These are phyloP conservation scores for Sylvia borin DNA, from an alignment of 2,797 vertebrate species.

Conservation along the genomic window DNA sequence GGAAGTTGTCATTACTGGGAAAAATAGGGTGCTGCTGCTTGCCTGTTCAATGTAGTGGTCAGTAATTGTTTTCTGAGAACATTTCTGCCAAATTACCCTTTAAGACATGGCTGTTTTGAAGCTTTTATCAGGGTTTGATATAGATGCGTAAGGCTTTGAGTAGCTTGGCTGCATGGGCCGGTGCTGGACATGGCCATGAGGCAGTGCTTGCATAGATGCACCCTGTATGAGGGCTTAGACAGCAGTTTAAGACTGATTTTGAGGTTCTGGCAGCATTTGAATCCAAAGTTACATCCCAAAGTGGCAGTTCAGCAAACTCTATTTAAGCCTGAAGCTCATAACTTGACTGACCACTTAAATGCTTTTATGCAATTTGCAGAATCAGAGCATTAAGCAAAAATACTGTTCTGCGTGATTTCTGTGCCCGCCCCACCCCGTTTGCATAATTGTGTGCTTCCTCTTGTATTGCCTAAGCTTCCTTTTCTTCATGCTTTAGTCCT, in stretches of 20 bases:
- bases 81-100: not conserved
- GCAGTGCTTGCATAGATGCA: not conserved
- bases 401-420: not conserved
- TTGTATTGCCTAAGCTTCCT: constrained; percentile 16
- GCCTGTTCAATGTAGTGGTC: not conserved
- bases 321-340: not conserved
- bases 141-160: not conserved
- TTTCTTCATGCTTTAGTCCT: not conserved
- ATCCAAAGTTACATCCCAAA: not conserved
- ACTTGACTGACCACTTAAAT: not conserved
- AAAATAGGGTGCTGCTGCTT: not conserved
- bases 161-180: not conserved
- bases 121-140: not conserved
- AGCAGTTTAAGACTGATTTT: not conserved
- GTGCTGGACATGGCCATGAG: not conserved
- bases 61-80: not conserved
- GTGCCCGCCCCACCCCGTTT: not conserved
- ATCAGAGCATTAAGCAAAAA: constrained; percentile 3
- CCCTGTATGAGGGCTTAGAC: not conserved
- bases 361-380: not conserved
- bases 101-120: not conserved
- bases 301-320: not conserved
- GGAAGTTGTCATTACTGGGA: not conserved
- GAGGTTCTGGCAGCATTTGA: not conserved
- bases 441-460: constrained; percentile 13